Evolutionary conservation across 2,797 vertebrate species (phyloP).

Genomic region (Pipistrellus pygmaeus): DNA sequence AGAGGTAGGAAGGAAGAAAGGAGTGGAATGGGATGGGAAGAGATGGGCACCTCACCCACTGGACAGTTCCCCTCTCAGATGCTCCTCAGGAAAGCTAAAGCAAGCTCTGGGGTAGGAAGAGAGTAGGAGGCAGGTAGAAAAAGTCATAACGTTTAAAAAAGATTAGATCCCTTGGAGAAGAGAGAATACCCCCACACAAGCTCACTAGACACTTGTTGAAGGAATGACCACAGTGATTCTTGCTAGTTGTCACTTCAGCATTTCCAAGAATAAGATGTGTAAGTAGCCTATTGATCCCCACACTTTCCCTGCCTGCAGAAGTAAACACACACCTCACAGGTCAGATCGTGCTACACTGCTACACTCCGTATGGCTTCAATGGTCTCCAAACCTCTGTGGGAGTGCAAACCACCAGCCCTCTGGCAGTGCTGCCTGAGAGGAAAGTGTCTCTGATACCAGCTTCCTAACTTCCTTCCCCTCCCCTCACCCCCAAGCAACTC

Average conservation of each 20-base stretch:
- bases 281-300: not conserved
- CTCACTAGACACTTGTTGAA: not conserved
- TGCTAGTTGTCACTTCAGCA: not conserved
- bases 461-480: not conserved
- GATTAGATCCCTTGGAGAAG: not conserved
- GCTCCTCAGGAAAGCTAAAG: not conserved
- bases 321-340: not conserved
- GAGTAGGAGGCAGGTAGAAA: not conserved
- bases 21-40: not conserved
- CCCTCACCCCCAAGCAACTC: not conserved
- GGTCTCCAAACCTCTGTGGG: not conserved
- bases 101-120: not conserved
- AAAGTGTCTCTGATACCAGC: not conserved
- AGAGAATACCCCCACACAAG: not conserved
- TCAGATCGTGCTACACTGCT: not conserved
- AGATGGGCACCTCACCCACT: not conserved
- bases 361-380: not conserved
- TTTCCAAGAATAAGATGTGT: conserved; percentile 6
- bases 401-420: not conserved
- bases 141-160: not conserved
- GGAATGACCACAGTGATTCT: not conserved
- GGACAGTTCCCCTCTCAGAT: not conserved
- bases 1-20: not conserved
- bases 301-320: not conserved
- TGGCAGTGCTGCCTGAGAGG: not conserved